Base-by-base conservation (phyloP, 2,113 vertebrate species). In the Ascaphus truei region DNA sequence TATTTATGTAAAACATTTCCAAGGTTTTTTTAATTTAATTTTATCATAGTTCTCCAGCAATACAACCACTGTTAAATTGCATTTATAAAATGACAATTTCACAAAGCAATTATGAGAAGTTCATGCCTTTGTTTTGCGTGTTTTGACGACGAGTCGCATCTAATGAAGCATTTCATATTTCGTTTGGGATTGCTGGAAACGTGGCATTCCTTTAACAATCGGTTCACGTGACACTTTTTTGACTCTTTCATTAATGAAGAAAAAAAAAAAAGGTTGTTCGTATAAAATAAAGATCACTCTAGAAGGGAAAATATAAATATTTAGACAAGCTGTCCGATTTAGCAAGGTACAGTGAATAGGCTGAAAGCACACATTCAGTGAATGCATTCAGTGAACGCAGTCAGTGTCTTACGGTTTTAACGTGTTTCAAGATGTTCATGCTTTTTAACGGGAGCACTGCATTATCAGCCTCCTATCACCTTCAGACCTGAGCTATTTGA, bases 161-260 rank as follows among this genome's bases (percentile, higher is more conserved):
- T 71, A 61, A 71, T 71, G 67, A 71, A 52, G 56, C 67, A 61
- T 71, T 71, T 71, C 67, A 61, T 30, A 71, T 71, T 61, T 45
- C 22, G 33, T 52, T 52, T 41, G 60, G 36, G 47, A 60, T 69
- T 59, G 31, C 56, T 51, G 60, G 60, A 48, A 69, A 33, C 20
- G 23, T 41, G n/a, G 64, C 13, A 18, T 52, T 39, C 36, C 29
- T 33, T 66, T 66, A 55, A 31, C 39, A 41, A 31, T 55, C 47
- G 10, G 13, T 50, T 34, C 16, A 26, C 31, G 3, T 30, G 16
- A 39, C 36, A 16, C 37, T 55, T 34, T 11, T 13, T 53, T 15
- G 20, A 16, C 37, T 55, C 48, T 11, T 13, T 53, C 27, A 8
- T 51, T 55, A 56, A 66, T 66, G 50, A 31, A 29, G 23, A 4